Evolutionary conservation across 2,888 invertebrate genomes (phyloP).

Genomic region (Heterodera filipjevi): DNA sequence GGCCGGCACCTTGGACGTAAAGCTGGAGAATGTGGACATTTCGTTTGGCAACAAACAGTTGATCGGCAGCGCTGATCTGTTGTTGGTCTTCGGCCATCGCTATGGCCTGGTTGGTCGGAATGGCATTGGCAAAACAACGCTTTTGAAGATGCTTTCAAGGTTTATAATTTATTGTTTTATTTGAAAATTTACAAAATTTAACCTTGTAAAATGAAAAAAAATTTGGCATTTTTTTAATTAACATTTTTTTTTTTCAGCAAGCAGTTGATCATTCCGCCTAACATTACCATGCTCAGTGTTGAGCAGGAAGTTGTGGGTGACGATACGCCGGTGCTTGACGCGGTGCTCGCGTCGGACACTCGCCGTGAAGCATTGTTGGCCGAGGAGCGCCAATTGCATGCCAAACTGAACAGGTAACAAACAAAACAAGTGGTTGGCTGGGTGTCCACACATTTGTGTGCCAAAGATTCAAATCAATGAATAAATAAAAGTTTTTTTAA

Average conservation of each 20-base stretch:
- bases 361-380: conserved; percentile 78
- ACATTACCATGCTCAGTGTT: conserved; percentile 90
- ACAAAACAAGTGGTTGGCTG: too few species aligned
- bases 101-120: conserved; percentile 90
- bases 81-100: conserved; percentile 85
- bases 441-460: too few species aligned
- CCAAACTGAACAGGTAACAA: conserved; percentile 71
- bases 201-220: too few species aligned
- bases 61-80: conserved; percentile 85
- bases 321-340: conserved; percentile 88
- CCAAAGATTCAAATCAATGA: too few species aligned
- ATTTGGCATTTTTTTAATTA: too few species aligned
- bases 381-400: conserved; percentile 83
- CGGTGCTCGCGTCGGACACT: conserved; percentile 90
- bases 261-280: conserved; percentile 88
- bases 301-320: conserved; percentile 98
- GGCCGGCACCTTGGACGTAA: conserved; percentile 80
- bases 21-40: conserved; percentile 96
- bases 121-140: conserved; percentile 91
- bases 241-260: too few species aligned
- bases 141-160: conserved; percentile 88
- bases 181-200: too few species aligned
- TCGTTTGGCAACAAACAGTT: conserved; percentile 95
- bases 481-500: too few species aligned
- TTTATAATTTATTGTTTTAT: too few species aligned